Percentiles rank a stretch among this genome's conserved stretches.
Conservation (phyloP, 2,113 vertebrate species). For the Promerops cafer region DNA sequence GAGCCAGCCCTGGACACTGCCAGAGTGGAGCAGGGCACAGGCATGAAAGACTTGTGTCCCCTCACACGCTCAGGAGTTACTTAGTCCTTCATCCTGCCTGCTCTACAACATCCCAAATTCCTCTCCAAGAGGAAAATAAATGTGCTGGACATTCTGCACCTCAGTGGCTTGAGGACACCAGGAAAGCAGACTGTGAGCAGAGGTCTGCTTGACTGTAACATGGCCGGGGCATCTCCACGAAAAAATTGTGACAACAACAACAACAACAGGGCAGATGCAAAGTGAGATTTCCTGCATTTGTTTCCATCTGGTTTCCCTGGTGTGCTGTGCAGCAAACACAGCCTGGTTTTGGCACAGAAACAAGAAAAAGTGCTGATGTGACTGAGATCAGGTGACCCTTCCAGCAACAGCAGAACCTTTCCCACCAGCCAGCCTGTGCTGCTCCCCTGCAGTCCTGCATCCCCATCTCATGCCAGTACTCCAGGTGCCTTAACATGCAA, state of each 20-base stretch:
- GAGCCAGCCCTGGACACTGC: fast-evolving
- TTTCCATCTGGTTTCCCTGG: not conserved
- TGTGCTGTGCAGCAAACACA: not conserved
- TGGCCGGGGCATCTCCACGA: not conserved
- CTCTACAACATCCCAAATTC: not conserved
- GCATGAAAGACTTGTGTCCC: fast-evolving
- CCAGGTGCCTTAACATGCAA: not conserved
- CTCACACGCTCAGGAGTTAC: fast-evolving
- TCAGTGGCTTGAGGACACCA: not conserved
- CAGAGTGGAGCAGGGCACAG: not conserved
- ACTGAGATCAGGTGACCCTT: not conserved
- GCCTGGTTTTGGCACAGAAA: conserved; percentile 63
- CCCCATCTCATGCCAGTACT: not conserved
- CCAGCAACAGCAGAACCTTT: not conserved
- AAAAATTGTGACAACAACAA: not conserved
- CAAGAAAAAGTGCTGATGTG: conserved; percentile 41
- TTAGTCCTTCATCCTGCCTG: not conserved
- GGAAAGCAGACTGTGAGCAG: not conserved
- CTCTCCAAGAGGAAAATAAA: not conserved
- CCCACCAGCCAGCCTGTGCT: not conserved
- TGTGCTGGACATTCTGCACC: not conserved
- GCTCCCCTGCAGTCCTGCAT: not conserved
- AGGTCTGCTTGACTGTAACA: not conserved
- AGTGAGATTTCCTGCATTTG: not conserved
- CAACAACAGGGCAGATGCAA: not conserved